Evolutionary conservation across 1,140 invertebrate species (phyloP).

Genomic region (Physella acuta): DNA sequence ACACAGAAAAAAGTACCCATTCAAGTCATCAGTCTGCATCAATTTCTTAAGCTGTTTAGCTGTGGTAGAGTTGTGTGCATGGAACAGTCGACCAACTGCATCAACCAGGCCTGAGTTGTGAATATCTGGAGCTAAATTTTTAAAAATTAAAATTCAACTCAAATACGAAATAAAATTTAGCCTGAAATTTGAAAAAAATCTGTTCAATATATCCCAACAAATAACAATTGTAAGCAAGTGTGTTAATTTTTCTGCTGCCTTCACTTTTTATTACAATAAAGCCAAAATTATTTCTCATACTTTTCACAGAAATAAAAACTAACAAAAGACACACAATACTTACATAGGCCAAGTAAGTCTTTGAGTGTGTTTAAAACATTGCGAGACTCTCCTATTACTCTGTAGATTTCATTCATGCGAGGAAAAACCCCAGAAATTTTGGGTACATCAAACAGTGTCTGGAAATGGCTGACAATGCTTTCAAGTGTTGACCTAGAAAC

Average conservation of each 20-base stretch:
- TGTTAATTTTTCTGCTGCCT: too few species aligned
- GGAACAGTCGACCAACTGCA: slow-evolving; percentile 50
- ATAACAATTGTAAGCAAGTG: too few species aligned
- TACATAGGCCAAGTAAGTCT: slow-evolving; percentile 38
- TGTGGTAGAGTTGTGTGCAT: slow-evolving; percentile 48
- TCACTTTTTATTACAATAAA: too few species aligned
- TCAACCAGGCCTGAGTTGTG: slow-evolving; percentile 47
- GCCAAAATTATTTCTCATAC: too few species aligned
- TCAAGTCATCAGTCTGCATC: slow-evolving; percentile 48
- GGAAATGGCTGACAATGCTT: slow-evolving; percentile 54
- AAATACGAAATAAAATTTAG: too few species aligned
- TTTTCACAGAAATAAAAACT: too few species aligned
- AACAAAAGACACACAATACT: too few species aligned
- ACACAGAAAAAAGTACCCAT: slow-evolving; percentile 15
- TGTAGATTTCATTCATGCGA: slow-evolving; percentile 57
- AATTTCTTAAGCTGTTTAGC: slow-evolving; percentile 50
- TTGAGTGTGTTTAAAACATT: slow-evolving; percentile 55
- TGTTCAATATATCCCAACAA: too few species aligned
- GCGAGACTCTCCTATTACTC: slow-evolving; percentile 48
- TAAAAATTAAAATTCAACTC: too few species aligned
- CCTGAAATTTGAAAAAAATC: too few species aligned
- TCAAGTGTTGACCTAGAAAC: slow-evolving; percentile 43
- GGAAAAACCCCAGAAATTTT: slow-evolving; percentile 49
- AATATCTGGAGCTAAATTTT: neutral
- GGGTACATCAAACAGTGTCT: slow-evolving; percentile 56